Percentiles rank a stretch among this genome's conserved stretches.
These are phyloP conservation scores for Bembecia ichneumoniformis DNA, from an alignment of 2,888 invertebrate species.

Conservation along the genomic window DNA sequence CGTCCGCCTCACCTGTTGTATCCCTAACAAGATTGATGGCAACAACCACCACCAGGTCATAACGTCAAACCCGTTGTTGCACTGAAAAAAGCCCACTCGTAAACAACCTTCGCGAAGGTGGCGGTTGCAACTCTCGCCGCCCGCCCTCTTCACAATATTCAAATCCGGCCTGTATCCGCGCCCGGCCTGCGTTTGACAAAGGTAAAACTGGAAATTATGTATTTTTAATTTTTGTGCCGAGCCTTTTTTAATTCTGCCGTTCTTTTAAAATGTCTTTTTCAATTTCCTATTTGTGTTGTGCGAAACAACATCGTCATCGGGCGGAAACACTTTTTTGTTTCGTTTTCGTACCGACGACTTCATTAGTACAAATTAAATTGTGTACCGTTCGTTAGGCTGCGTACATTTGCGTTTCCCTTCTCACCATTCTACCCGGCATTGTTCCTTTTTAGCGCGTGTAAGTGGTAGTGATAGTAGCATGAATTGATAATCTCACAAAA, in stretches of 20 bases:
- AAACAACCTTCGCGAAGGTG: too few relatives aligned
- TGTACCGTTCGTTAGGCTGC: constrained; percentile 12
- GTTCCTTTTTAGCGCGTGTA: background rate
- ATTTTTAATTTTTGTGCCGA: constrained; percentile 10
- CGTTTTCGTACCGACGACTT: constrained; percentile 19
- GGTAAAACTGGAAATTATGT: constrained; percentile 6
- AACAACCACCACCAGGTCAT: background rate
- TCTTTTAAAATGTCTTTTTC: constrained; percentile 29
- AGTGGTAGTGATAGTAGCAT: too few relatives aligned
- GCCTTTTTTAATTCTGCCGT: constrained; percentile 12
- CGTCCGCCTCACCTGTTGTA: constrained; percentile 21
- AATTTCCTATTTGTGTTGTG: constrained; percentile 20
- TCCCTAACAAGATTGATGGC: constrained; percentile 16
- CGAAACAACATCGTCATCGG: constrained; percentile 28
- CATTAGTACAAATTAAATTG: constrained; percentile 38
- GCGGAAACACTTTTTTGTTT: constrained; percentile 25
- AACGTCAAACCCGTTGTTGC: background rate
- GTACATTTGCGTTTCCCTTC: constrained; percentile 1
- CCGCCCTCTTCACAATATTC: too few relatives aligned
- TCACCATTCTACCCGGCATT: background rate
- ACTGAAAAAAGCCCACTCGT: too few relatives aligned
- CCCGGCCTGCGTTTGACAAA: constrained; percentile 9
- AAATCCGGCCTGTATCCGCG: background rate
- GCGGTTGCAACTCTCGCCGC: too few relatives aligned
- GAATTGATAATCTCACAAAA: too few relatives aligned